Base-by-base conservation (phyloP, 64 coral and sea anemone species). In the Porites australiensis region DNA sequence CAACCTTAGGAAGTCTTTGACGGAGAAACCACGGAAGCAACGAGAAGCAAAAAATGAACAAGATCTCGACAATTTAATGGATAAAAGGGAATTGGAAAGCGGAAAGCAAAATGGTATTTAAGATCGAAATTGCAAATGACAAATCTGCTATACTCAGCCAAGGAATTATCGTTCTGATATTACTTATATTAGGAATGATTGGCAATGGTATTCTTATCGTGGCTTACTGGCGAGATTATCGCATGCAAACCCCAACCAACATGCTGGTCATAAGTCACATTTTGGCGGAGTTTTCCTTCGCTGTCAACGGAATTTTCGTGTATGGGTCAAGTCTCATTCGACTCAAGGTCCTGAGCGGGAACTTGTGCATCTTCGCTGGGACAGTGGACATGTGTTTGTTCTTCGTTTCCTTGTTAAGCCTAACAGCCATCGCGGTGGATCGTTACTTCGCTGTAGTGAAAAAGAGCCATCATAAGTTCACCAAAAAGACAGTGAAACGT, bases 201-300 rank as follows among this genome's bases (percentile, higher is more conserved):
- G 81, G 62, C 64, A 84, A 84, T n/a, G 81, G 81, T 50, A 67
- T 69, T 67, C 63, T 84, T 68, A 15, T 68, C 19, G 81, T 84
- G 81, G 81, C 81, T 68, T 84, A 84, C 20, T 84, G 81, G 16
- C 61, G 63, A 11, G 81, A 84, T 18, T 46, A 84, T 4, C 63
- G 81, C 16, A 83, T 83, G 80, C 80, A 83, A 18, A 83, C 80
- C 7, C 43, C 80, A 43, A 83, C 80, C 14, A 83, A 83, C 46
- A 83, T 83, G 80, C 15, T 83, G 27, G 80, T 83, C 13, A 83
- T 83, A 83, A 83, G 80, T 44, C 80, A 83, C 19, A 83, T 83
- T 49, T 83, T 62, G 4, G 80, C 80, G 3, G 80, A 83, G 80
- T 50, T 83, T 19, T 63, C 62, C 19, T 83, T 83, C 45, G 59